A percentile compares a stretch with the other conserved stretches of the same genome.
Conservation (phyloP, 2,888 invertebrate genomes). For the Hedychridium roseum region DNA sequence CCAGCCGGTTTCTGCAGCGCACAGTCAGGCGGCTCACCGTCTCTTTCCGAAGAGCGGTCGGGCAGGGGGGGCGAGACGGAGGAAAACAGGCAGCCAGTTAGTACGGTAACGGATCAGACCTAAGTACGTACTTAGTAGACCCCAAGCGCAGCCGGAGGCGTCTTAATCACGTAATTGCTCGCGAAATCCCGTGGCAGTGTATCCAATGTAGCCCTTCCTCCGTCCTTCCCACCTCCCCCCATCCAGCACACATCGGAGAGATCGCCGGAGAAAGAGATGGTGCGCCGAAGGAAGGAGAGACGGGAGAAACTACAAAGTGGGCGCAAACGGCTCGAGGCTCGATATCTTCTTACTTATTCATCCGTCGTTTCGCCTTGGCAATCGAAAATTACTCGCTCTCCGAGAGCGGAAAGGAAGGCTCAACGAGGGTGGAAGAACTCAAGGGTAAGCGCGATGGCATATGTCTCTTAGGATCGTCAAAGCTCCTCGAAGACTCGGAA, state of each 20-base stretch:
- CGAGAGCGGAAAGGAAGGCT: constrained; percentile 10
- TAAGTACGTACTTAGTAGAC: constrained; percentile 61
- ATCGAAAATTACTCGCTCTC: constrained; percentile 46
- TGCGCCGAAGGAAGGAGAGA: too few relatives aligned
- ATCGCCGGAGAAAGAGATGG: constrained; percentile 16
- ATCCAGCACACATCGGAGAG: constrained; percentile 22
- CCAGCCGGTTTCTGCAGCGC: constrained; percentile 5
- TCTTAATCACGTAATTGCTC: constrained; percentile 62
- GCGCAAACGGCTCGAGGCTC: constrained; percentile 55
- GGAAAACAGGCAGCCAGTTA: constrained; percentile 37
- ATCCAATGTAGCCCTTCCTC: too few relatives aligned
- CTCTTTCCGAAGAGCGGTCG: constrained; percentile 11
- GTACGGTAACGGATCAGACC: constrained; percentile 54
- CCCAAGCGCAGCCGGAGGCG: constrained; percentile 55
- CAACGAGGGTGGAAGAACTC: constrained; percentile 13
- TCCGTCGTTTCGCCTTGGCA: constrained; percentile 53
- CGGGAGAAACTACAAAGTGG: constrained; percentile 51
- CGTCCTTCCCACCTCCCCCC: constrained; percentile 3
- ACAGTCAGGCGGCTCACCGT: constrained; percentile 2
- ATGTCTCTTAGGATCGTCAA: constrained; percentile 8
- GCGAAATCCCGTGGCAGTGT: constrained; percentile 52
- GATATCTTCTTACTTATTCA: constrained; percentile 63
- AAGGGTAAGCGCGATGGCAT: constrained; percentile 6
- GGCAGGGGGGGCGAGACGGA: neutral
- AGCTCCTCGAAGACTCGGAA: constrained; percentile 11